phyloP scores from a whole-genome alignment of 2,797 vertebrate species.

The Crenuchus spilurus region DNA sequence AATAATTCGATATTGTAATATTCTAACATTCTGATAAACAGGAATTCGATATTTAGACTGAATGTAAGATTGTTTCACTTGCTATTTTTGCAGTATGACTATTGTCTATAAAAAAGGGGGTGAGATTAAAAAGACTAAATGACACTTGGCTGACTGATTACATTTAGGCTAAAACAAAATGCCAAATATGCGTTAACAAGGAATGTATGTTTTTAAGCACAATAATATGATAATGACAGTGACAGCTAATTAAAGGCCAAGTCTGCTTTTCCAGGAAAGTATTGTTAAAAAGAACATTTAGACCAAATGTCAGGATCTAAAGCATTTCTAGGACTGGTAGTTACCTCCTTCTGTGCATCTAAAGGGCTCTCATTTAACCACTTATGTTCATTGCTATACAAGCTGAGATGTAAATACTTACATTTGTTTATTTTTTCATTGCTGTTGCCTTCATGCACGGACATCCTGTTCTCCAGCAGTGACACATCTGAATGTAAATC shows the following conservation, averaged over 20 bases:
- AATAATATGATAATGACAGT: not conserved
- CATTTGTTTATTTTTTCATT: not conserved
- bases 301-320: constrained; percentile 1
- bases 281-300: not conserved
- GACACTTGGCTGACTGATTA: not conserved
- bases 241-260: not conserved
- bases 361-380: constrained; percentile 1
- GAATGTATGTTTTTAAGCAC: constrained; percentile 22
- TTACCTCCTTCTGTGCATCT: not conserved
- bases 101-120: too few species aligned
- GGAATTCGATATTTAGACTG: too few species aligned
- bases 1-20: too few species aligned
- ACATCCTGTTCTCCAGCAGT: not conserved
- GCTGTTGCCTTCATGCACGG: not conserved
- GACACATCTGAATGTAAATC: constrained; percentile 1
- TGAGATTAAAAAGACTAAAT: too few species aligned
- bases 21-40: too few species aligned
- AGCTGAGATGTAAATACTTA: not conserved
- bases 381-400: not conserved
- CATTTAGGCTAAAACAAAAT: not conserved
- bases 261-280: not conserved
- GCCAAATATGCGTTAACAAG: not conserved
- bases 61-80: too few species aligned
- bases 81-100: too few species aligned
- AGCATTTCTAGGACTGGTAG: not conserved